phyloP scores from a whole-genome alignment of 2,888 invertebrate genomes.

The Apocheima hispidaria region DNA sequence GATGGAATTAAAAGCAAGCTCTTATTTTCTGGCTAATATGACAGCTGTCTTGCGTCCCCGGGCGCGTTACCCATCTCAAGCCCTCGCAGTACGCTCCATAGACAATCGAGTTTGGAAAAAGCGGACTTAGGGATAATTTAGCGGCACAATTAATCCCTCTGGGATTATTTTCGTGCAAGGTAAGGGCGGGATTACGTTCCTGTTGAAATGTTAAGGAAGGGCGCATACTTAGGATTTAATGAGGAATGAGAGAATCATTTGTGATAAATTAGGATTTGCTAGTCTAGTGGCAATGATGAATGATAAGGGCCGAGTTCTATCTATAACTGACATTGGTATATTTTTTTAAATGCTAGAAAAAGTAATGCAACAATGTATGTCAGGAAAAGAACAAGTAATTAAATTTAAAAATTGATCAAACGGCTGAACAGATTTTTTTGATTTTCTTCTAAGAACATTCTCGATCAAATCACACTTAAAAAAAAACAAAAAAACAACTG shows the following conservation, averaged over 20 bases:
- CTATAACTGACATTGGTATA: too few relatives aligned
- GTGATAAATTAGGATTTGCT: slow-evolving; percentile 7
- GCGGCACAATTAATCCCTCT: slow-evolving; percentile 59
- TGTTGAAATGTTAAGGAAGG: slow-evolving; percentile 33
- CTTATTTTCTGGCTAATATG: slow-evolving; percentile 34
- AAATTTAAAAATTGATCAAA: too few relatives aligned
- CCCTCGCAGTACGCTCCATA: slow-evolving; percentile 35
- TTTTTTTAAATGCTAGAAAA: too few relatives aligned
- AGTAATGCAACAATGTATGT: too few relatives aligned
- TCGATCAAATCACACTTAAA: neutral
- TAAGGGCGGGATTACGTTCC: slow-evolving; percentile 37
- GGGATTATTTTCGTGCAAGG: slow-evolving; percentile 58
- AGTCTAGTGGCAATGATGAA: neutral
- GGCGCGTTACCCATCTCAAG: slow-evolving; percentile 31
- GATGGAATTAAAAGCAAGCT: slow-evolving; percentile 30
- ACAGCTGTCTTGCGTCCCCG: slow-evolving; percentile 31
- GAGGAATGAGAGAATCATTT: slow-evolving; percentile 5
- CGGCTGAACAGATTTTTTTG: too few relatives aligned
- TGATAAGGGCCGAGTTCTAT: too few relatives aligned
- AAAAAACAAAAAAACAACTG: neutral
- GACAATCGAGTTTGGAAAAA: slow-evolving; percentile 48
- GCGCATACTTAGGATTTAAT: slow-evolving; percentile 26
- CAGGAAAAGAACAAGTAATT: too few relatives aligned
- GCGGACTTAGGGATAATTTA: slow-evolving; percentile 57
- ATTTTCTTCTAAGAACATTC: too few relatives aligned